phyloP scores from a whole-genome alignment of 2,113 vertebrate genomes.

The Zingel zingel region DNA sequence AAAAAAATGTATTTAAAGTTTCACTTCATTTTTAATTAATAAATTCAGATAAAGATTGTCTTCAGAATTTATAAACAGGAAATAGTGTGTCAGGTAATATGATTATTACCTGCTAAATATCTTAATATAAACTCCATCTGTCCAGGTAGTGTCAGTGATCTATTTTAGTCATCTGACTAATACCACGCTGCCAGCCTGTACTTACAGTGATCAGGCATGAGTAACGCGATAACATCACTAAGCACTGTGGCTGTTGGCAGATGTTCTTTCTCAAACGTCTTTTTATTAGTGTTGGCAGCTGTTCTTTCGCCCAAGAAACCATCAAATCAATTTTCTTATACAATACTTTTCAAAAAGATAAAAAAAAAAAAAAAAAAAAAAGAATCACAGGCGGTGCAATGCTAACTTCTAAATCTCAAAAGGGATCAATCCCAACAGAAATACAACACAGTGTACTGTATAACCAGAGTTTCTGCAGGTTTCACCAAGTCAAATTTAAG shows the following conservation, averaged over 20 bases:
- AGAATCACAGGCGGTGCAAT: neutral
- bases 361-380: neutral
- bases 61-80: neutral
- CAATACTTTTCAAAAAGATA: constrained; percentile 14
- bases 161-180: constrained; percentile 55
- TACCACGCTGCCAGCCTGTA: constrained; percentile 41
- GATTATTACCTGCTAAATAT: neutral
- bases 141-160: constrained; percentile 36
- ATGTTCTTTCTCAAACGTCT: constrained; percentile 50
- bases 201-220: constrained; percentile 41
- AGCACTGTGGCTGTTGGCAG: constrained; percentile 43
- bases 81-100: neutral
- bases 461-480: too few relatives aligned
- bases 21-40: neutral
- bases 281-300: constrained; percentile 58
- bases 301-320: constrained; percentile 52
- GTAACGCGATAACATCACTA: constrained; percentile 52
- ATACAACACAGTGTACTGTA: neutral
- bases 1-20: neutral
- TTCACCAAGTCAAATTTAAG: too few relatives aligned
- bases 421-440: constrained; percentile 12
- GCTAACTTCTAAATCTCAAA: neutral
- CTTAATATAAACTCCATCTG: constrained; percentile 36
- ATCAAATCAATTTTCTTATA: constrained; percentile 40
- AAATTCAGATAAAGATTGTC: neutral